phyloP scores from a whole-genome alignment of 2,797 vertebrate genomes.

The Triplophysa yarkandensis region DNA sequence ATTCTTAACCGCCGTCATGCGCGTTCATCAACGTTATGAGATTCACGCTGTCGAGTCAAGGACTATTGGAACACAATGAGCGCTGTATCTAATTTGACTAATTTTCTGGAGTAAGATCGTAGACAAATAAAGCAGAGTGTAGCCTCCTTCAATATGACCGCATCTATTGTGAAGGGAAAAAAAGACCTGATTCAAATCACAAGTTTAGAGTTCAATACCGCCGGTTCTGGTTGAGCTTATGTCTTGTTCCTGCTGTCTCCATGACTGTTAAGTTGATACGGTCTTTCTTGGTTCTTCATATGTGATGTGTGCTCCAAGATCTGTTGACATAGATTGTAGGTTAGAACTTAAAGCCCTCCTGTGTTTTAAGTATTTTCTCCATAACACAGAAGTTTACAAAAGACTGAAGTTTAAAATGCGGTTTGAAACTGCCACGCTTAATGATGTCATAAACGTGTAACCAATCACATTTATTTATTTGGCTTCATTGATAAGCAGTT shows the following conservation, averaged over 20 bases:
- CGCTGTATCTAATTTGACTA: constrained; percentile 72
- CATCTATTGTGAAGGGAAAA: constrained; percentile 11
- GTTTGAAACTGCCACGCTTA: too few species aligned
- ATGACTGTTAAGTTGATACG: constrained; percentile 20
- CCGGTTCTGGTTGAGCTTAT: constrained; percentile 25
- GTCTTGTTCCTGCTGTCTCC: constrained; percentile 43
- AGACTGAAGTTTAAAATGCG: too few species aligned
- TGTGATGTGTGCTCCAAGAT: constrained; percentile 34
- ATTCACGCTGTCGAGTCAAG: constrained; percentile 65
- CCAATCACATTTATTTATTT: too few species aligned
- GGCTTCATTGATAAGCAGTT: too few species aligned
- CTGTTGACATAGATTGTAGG: not conserved
- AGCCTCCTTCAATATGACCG: not conserved
- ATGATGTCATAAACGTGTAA: too few species aligned
- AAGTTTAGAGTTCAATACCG: constrained; percentile 54
- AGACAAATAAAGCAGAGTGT: constrained; percentile 9
- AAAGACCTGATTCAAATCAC: constrained; percentile 14
- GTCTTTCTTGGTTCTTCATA: constrained; percentile 44
- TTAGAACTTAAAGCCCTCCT: too few species aligned
- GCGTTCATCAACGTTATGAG: constrained; percentile 73
- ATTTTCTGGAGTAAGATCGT: constrained; percentile 63
- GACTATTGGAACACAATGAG: constrained; percentile 74
- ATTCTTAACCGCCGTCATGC: constrained; percentile 70
- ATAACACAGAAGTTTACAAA: too few species aligned
- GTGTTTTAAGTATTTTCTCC: too few species aligned